Conservation (phyloP, 2,888 invertebrate genomes). For the Spodoptera exigua region DNA sequence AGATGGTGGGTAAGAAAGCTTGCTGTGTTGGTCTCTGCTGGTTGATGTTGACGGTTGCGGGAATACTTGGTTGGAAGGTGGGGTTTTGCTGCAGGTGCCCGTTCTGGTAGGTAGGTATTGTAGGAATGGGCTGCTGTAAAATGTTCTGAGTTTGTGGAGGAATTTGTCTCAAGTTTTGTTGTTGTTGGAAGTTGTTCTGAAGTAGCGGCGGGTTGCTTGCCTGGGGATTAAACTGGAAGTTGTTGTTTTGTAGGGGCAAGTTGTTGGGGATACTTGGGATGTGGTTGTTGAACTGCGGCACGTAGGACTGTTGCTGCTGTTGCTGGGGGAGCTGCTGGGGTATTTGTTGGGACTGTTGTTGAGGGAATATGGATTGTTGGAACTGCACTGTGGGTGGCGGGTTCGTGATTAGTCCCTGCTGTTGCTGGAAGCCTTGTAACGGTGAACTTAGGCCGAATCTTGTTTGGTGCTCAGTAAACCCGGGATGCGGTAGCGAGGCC, state of each 20-base stretch:
- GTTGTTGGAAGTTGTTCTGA: slow-evolving; percentile 70
- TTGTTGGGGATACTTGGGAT: slow-evolving; percentile 73
- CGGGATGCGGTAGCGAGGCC: slow-evolving; percentile 76
- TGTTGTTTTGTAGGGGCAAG: slow-evolving; percentile 67
- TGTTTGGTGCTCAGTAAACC: slow-evolving; percentile 84
- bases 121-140: slow-evolving; percentile 76
- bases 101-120: slow-evolving; percentile 78
- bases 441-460: slow-evolving; percentile 84
- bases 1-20: slow-evolving; percentile 80
- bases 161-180: slow-evolving; percentile 72
- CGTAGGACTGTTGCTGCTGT: slow-evolving; percentile 69
- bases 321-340: slow-evolving; percentile 57
- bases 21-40: slow-evolving; percentile 81
- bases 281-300: slow-evolving; percentile 81
- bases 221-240: slow-evolving; percentile 76
- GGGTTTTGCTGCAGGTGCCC: slow-evolving; percentile 73
- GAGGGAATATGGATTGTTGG: slow-evolving; percentile 63
- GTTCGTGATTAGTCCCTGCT: slow-evolving; percentile 69
- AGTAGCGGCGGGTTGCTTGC: slow-evolving; percentile 66
- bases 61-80: slow-evolving; percentile 72
- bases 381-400: slow-evolving; percentile 78
- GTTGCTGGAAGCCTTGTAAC: slow-evolving; percentile 80
- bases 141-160: slow-evolving; percentile 74
- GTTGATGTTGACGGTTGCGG: slow-evolving; percentile 71
- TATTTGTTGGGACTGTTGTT: slow-evolving; percentile 30